A percentile compares a stretch with the other conserved stretches of the same genome.
Evolutionary conservation across 2,113 vertebrate genomes (phyloP).

Genomic region (Bettongia penicillata): DNA sequence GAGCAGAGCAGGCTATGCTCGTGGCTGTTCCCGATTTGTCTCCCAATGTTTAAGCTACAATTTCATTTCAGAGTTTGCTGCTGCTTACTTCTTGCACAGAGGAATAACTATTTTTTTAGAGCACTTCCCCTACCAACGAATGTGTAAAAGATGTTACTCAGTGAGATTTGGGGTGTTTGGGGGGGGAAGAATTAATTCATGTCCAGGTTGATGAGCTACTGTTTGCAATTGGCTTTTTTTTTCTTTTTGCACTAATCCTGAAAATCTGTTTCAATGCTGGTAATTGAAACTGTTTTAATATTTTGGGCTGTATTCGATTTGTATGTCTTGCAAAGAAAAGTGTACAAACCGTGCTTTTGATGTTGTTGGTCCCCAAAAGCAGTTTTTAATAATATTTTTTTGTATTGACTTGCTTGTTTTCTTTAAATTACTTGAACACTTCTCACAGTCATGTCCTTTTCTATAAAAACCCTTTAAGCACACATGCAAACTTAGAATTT

Average conservation of each 20-base stretch:
- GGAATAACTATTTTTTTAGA: not conserved
- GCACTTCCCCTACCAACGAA: not conserved
- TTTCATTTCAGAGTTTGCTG: not conserved
- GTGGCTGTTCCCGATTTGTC: not conserved
- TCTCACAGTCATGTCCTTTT: not conserved
- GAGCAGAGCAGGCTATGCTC: not conserved
- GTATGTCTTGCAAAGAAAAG: constrained; percentile 80
- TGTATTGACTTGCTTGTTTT: constrained; percentile 62
- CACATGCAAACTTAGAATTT: not conserved
- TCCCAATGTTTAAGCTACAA: not conserved
- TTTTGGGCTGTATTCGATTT: constrained; percentile 84
- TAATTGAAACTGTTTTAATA: constrained; percentile 91
- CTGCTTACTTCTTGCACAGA: not conserved
- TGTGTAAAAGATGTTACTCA: not conserved
- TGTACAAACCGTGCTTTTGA: constrained; percentile 83
- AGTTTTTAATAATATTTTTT: constrained; percentile 87
- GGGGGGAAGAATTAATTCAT: constrained; percentile 7
- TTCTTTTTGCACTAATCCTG: constrained; percentile 86
- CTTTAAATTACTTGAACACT: not conserved
- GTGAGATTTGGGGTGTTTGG: not conserved
- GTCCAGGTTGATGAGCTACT: constrained; percentile 69
- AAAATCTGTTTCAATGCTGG: constrained; percentile 89
- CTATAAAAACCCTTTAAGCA: not conserved
- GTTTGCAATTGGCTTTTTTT: constrained; percentile 70
- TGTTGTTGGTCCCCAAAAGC: constrained; percentile 78